These are phyloP conservation scores for Ennomos quercinarius DNA, from an alignment of 2,888 invertebrate species.

Conservation along the genomic window DNA sequence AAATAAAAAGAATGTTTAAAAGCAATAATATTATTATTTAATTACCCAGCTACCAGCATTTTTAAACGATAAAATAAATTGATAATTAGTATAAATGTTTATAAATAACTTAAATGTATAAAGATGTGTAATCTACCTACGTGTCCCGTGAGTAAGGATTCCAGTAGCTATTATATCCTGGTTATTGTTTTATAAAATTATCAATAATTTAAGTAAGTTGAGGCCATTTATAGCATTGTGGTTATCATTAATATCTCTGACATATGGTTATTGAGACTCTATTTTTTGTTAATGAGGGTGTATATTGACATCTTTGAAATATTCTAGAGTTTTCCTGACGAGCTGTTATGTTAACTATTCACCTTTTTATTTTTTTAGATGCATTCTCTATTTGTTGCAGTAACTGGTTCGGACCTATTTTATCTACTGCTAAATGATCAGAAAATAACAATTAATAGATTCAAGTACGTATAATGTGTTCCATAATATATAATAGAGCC, in stretches of 20 bases:
- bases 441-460: too few relatives aligned
- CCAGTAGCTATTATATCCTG: conserved; percentile 51
- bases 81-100: conserved; percentile 52
- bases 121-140: conserved; percentile 64
- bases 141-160: conserved; percentile 61
- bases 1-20: conserved; percentile 16
- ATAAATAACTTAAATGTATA: conserved; percentile 49
- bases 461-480: too few relatives aligned
- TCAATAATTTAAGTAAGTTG: conserved; percentile 2
- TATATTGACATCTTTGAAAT: too few relatives aligned
- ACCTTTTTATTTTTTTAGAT: too few relatives aligned
- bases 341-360: too few relatives aligned
- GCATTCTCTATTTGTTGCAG: too few relatives aligned
- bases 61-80: conserved; percentile 38
- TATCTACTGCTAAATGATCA: too few relatives aligned
- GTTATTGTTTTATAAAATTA: conserved; percentile 13
- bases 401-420: too few relatives aligned
- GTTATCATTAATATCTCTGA: neutral
- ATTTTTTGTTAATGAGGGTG: conserved; percentile 1
- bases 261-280: conserved; percentile 2
- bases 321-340: too few relatives aligned
- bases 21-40: conserved; percentile 48
- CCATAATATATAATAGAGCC: too few relatives aligned
- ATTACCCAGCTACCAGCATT: conserved; percentile 55
- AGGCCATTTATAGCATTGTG: conserved; percentile 1